phyloP scores from a whole-genome alignment of 2,797 vertebrate species.

The Sebastes cheni region DNA sequence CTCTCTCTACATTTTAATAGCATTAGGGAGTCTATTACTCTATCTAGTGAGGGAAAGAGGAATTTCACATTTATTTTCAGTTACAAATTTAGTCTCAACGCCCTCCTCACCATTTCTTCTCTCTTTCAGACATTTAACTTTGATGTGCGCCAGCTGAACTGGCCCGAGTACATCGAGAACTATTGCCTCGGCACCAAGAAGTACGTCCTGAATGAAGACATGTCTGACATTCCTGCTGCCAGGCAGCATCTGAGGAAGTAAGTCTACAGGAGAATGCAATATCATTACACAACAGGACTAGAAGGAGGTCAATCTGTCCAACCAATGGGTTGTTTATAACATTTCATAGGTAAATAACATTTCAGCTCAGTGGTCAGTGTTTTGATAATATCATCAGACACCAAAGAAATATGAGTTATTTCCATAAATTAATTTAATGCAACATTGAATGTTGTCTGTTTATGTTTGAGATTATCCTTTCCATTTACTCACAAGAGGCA shows the following conservation, averaged over 20 bases:
- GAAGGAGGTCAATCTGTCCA: not conserved
- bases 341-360: not conserved
- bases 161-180: slow-evolving; percentile 96
- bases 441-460: not conserved
- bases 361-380: not conserved
- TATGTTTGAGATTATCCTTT: not conserved
- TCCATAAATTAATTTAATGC: not conserved
- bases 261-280: slow-evolving; percentile 40
- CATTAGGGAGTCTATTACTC: not conserved
- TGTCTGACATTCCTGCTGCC: slow-evolving; percentile 93
- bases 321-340: not conserved
- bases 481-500: not conserved
- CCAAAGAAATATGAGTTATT: not conserved
- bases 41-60: slow-evolving; percentile 36
- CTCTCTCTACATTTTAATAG: not conserved
- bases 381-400: not conserved
- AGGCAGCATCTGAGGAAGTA: slow-evolving; percentile 93
- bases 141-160: slow-evolving; percentile 94
- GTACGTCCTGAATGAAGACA: slow-evolving; percentile 95
- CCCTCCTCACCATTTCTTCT: not conserved
- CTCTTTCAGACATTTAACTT: slow-evolving; percentile 91
- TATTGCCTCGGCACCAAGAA: slow-evolving; percentile 96
- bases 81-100: not conserved
- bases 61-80: not conserved
- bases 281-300: not conserved